A percentile compares a stretch with the other conserved stretches of the same genome.
Conservation (phyloP, 2,888 invertebrate species). For the Cybosia mesomella region DNA sequence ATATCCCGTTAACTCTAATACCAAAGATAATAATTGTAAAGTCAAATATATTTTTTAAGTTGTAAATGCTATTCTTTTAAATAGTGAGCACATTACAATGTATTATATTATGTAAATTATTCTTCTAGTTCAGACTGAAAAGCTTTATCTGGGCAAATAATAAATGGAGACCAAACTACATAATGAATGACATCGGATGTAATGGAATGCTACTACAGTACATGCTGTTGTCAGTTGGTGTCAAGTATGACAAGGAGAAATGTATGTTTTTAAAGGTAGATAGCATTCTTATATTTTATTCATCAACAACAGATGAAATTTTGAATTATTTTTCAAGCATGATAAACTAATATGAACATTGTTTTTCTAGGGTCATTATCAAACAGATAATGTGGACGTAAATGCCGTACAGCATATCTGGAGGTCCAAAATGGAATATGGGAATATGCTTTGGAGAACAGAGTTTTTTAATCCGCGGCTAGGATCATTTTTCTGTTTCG, state of each 20-base stretch:
- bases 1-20: too few relatives aligned
- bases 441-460: not conserved
- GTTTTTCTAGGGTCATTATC: not conserved
- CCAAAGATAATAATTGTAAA: not conserved
- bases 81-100: not conserved
- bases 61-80: too few relatives aligned
- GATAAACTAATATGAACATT: not conserved
- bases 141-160: constrained; percentile 28
- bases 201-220: constrained; percentile 31
- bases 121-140: constrained; percentile 21
- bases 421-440: not conserved
- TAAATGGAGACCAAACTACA: constrained; percentile 30
- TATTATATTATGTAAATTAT: not conserved
- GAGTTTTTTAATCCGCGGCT: not conserved
- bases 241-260: constrained; percentile 44
- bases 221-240: not conserved
- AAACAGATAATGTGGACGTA: not conserved
- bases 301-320: too few relatives aligned
- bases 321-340: not conserved
- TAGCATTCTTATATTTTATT: too few relatives aligned
- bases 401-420: constrained; percentile 4
- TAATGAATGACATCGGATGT: constrained; percentile 43
- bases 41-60: not conserved
- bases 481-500: constrained; percentile 1
- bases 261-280: constrained; percentile 44